Evolutionary conservation across 1,140 invertebrate species (phyloP).

Genomic region (Pogonomyrmex barbatus): DNA sequence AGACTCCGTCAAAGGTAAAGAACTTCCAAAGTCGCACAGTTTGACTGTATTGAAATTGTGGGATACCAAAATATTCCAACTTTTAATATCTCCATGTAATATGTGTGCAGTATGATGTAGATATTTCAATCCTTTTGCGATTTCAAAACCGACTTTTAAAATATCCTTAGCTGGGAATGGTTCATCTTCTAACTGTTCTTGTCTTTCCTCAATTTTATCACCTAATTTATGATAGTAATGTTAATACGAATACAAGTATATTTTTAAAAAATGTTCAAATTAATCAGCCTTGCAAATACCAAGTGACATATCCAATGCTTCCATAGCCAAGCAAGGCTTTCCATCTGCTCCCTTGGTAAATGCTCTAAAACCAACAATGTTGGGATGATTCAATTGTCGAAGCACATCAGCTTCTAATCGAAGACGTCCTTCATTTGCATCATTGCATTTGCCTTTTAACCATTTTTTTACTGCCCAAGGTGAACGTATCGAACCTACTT

Average conservation of each 20-base stretch:
- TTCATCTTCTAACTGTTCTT: constrained; percentile 86
- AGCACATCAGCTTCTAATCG: constrained; percentile 90
- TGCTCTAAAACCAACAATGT: constrained; percentile 93
- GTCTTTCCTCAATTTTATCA: constrained; percentile 90
- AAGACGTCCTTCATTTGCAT: constrained; percentile 87
- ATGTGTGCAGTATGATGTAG: constrained; percentile 91
- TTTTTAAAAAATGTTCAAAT: neutral
- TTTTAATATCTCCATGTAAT: constrained; percentile 95
- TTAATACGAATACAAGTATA: constrained; percentile 30
- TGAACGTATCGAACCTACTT: constrained; percentile 88
- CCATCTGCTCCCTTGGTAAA: constrained; percentile 88
- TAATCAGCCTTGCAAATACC: constrained; percentile 77
- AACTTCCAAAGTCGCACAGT: constrained; percentile 95
- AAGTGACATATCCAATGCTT: constrained; percentile 89
- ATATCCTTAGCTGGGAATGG: constrained; percentile 89
- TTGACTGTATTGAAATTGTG: constrained; percentile 92
- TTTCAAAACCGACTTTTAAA: constrained; percentile 88
- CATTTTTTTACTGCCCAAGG: constrained; percentile 94
- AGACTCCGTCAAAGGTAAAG: constrained; percentile 89
- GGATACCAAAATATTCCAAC: constrained; percentile 92
- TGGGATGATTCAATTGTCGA: constrained; percentile 91
- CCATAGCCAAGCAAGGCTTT: constrained; percentile 90
- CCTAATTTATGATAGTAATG: constrained; percentile 76
- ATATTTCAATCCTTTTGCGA: constrained; percentile 92
- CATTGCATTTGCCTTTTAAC: constrained; percentile 78